Evolutionary conservation across 2,888 invertebrate genomes (phyloP), one percentile per base, ranked within the genome.

Genomic region (Dicycla oo): DNA sequence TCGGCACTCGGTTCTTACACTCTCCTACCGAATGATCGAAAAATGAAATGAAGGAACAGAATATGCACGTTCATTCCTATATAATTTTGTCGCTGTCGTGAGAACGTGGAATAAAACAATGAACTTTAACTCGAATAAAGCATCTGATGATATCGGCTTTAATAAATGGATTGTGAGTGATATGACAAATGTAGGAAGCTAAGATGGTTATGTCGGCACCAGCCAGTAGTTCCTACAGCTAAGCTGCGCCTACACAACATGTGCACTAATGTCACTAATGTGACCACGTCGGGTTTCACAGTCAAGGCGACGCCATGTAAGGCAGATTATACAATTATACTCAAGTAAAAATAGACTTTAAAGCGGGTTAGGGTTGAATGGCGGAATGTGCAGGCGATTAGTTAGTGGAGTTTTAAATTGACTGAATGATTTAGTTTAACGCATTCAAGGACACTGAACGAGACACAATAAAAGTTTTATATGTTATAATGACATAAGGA

Each of bases 221-320:
- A 47, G 34, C 2, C 26, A 66, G 11, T 23, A 69, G 40, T 23
- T 8, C 23, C 3, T n/a, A 30, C 3, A 61, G n/a, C 26, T 69
- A 69, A 75, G 75, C 51, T 47, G 54, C 18, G 40, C 66, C 69
- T 76, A 64, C 49, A 26, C 49, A 43, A 56, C 77, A 67, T 78
- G 66, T 61, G 80, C 73, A 71, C 5, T 51, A 43, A 61, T 56
- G 43, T 20, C 43, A 40, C 62, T 87, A 88, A 88, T 79, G 82
- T 84, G 86, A 86, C 84, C 82, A 81, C 51, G 66, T 62, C 81
- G 56, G 87, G 89, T 88, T 89, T 90, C 90, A 88, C 69, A 79
- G 90, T 69, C 90, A 90, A 88, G 88, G 91, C 78, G 61, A 83
- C 61, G 26, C 18, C 70, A 62, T 63, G 58, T 75, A 69, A 56